Evolutionary conservation across 2,113 vertebrate species (phyloP).

Genomic region (Anolis carolinensis): DNA sequence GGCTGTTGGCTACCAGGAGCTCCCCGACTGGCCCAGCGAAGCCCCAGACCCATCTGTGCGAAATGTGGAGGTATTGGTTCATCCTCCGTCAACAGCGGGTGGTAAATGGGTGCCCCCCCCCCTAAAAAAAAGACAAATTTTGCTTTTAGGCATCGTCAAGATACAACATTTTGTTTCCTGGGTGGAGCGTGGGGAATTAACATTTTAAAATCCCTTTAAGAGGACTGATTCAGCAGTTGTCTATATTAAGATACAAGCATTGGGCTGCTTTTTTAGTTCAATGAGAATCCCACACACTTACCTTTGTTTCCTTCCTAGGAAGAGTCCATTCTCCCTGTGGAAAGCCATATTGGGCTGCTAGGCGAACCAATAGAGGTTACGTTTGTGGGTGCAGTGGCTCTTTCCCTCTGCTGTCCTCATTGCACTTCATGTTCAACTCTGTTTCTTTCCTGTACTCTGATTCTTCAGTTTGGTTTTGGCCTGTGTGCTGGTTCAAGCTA

Average conservation of each 20-base stretch:
- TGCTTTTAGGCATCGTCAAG: background rate
- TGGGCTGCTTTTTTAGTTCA: background rate
- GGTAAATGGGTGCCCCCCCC: no score
- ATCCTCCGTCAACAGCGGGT: background rate
- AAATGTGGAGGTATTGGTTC: conserved; percentile 89
- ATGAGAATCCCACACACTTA: background rate
- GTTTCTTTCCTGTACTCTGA: background rate
- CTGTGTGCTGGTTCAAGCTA: background rate
- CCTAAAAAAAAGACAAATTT: background rate
- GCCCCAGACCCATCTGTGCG: conserved; percentile 97
- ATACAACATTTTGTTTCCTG: background rate
- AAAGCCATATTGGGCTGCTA: conserved; percentile 84
- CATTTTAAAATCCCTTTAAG: no score
- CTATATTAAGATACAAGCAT: no score
- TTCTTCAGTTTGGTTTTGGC: background rate
- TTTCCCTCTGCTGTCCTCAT: background rate
- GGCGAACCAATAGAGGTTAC: conserved; percentile 87
- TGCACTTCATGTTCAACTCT: background rate
- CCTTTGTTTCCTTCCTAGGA: conserved; percentile 70
- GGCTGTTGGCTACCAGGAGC: conserved; percentile 95
- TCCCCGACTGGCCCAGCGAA: conserved; percentile 93
- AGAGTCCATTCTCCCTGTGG: conserved; percentile 75
- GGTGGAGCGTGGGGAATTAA: no score
- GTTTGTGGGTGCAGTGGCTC: conserved; percentile 56
- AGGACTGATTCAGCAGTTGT: no score